phyloP scores from a whole-genome alignment of 2,888 invertebrate species.

The Ceriagrion tenellum region DNA sequence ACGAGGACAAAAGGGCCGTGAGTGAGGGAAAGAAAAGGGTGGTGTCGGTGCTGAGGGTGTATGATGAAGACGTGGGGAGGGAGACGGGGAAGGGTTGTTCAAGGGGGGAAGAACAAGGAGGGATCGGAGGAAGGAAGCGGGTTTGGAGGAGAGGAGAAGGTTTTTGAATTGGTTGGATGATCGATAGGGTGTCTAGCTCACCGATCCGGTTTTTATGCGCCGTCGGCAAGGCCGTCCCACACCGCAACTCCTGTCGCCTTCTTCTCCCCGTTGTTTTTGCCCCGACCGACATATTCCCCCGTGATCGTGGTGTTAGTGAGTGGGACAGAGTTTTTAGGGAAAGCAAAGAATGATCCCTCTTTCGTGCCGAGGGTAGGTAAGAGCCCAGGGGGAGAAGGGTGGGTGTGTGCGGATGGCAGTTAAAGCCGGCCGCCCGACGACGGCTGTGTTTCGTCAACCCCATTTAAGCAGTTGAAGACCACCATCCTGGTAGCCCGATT shows the following conservation, averaged over 20 bases:
- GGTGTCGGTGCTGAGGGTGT: background rate
- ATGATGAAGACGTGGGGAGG: background rate
- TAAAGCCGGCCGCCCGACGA: background rate
- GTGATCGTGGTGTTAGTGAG: background rate
- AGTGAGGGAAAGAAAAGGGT: background rate
- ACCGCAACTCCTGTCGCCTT: background rate
- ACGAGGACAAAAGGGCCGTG: background rate
- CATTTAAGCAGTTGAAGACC: background rate
- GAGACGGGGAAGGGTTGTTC: background rate
- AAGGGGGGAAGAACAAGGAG: background rate
- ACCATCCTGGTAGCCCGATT: too few relatives aligned
- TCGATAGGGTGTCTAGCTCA: constrained; percentile 56
- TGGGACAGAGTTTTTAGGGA: background rate
- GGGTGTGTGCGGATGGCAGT: background rate
- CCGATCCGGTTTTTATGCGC: constrained; percentile 49
- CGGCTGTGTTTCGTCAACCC: background rate
- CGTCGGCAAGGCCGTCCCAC: background rate
- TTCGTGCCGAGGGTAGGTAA: background rate
- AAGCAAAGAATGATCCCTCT: background rate
- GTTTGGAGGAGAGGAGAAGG: background rate
- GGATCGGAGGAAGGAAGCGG: background rate
- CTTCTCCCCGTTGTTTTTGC: background rate
- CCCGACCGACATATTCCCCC: background rate
- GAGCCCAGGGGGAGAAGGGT: background rate
- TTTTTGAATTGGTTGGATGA: constrained; percentile 35